Percentiles rank a stretch among this genome's conserved stretches.
These are phyloP conservation scores for Campoletis raptor DNA, from an alignment of 2,888 invertebrate species.

Conservation along the genomic window DNA sequence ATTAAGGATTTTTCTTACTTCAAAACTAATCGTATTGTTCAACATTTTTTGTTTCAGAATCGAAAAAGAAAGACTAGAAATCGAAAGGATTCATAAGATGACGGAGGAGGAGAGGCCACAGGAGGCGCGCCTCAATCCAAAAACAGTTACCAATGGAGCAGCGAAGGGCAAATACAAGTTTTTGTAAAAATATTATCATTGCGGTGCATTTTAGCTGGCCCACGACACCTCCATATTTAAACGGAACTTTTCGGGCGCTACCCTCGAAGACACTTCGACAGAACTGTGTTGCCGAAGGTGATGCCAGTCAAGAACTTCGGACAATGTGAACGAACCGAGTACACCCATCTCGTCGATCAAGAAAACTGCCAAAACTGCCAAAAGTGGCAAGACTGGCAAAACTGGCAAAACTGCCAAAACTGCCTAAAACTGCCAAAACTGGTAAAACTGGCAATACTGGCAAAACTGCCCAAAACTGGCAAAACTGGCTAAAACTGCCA, in stretches of 20 bases:
- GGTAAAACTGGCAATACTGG: too few species aligned
- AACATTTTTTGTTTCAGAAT: too few species aligned
- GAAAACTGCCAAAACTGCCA: too few species aligned
- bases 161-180: slow-evolving; percentile 99
- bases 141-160: slow-evolving; percentile 96
- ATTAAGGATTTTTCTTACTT: too few species aligned
- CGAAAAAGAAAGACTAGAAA: too few species aligned
- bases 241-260: slow-evolving; percentile 97
- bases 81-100: slow-evolving; percentile 96
- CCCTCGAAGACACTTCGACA: slow-evolving; percentile 99
- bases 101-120: slow-evolving; percentile 98
- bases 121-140: slow-evolving; percentile 96
- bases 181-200: slow-evolving; percentile 99
- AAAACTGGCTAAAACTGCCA: too few species aligned
- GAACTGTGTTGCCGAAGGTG: slow-evolving; percentile 99
- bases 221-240: slow-evolving; percentile 96
- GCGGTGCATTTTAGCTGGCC: slow-evolving; percentile 99
- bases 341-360: slow-evolving; percentile 99
- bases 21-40: too few species aligned
- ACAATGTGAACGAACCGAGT: slow-evolving; percentile 98
- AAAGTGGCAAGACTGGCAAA: slow-evolving; percentile 98
- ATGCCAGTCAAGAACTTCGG: slow-evolving; percentile 99
- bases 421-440: too few species aligned
- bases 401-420: slow-evolving; percentile 95
- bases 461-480: too few species aligned